Percentiles rank a stretch among this genome's conserved stretches.
Conservation (phyloP, 1,140 invertebrate species). For the Musca vetustissima region DNA sequence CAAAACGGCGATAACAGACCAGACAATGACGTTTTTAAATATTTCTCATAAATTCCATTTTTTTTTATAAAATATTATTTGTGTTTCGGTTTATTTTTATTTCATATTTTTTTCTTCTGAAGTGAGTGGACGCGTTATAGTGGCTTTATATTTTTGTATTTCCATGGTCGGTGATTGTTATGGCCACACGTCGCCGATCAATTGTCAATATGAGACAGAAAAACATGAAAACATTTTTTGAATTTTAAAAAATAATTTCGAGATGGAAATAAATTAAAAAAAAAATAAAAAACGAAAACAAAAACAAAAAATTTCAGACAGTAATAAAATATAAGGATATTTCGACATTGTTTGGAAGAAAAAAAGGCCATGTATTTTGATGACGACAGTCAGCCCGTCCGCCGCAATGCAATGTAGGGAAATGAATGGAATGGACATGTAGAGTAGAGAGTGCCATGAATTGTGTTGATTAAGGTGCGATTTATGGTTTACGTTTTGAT, state of each 20-base stretch:
- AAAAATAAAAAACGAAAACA: background rate
- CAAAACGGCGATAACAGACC: too few relatives aligned
- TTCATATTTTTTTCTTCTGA: background rate
- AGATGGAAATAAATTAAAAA: background rate
- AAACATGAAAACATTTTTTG: conserved; percentile 5
- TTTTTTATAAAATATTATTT: conserved; percentile 1
- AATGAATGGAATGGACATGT: too few relatives aligned
- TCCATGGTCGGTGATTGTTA: conserved; percentile 11
- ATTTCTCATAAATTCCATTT: background rate
- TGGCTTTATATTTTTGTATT: background rate
- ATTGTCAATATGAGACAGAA: conserved; percentile 5
- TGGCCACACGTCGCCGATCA: conserved; percentile 22
- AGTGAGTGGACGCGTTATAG: background rate
- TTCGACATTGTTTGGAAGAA: too few relatives aligned
- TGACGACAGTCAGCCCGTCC: too few relatives aligned
- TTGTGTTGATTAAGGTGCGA: conserved; percentile 12
- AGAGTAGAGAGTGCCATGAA: background rate
- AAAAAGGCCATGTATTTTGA: too few relatives aligned
- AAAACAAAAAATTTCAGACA: too few relatives aligned
- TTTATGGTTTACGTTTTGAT: conserved; percentile 16
- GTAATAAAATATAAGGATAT: too few relatives aligned
- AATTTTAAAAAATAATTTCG: conserved; percentile 12
- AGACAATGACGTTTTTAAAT: background rate
- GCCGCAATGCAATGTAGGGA: too few relatives aligned
- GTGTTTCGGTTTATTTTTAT: background rate